Evolutionary conservation across 2,888 invertebrate species (phyloP).

Genomic region (Amphipoea oculea): DNA sequence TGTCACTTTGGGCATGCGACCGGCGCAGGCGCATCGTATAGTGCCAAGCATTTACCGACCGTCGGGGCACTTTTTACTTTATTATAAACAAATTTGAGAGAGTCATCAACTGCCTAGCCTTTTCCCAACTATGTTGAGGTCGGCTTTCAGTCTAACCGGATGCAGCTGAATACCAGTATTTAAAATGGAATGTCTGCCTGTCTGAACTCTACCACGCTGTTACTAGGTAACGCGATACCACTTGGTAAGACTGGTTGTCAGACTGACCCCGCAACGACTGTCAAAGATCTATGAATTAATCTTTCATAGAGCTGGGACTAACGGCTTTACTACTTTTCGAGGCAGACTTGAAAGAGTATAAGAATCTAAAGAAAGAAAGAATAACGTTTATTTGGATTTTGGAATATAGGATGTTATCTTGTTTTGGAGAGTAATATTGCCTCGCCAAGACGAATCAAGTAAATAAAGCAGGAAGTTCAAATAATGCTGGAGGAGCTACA

Average conservation of each 20-base stretch:
- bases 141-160: too few relatives aligned
- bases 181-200: not conserved
- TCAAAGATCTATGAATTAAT: not conserved
- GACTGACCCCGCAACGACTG: not conserved
- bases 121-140: not conserved
- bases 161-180: not conserved
- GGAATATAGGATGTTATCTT: not conserved
- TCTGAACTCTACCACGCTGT: not conserved
- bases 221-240: not conserved
- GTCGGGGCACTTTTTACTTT: conserved; percentile 37
- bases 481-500: not conserved
- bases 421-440: not conserved
- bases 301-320: not conserved
- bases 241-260: not conserved
- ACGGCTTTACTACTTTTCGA: not conserved
- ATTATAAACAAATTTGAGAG: conserved; percentile 14
- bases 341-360: not conserved
- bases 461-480: not conserved
- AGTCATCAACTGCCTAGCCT: not conserved
- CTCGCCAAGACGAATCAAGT: not conserved
- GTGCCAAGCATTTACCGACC: conserved; percentile 42
- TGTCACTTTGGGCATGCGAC: conserved; percentile 40
- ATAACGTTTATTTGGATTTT: not conserved
- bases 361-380: not conserved
- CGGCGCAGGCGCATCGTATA: conserved; percentile 29